Evolutionary conservation across 2,888 invertebrate species (phyloP).

Genomic region (Alentia gelatinosa): DNA sequence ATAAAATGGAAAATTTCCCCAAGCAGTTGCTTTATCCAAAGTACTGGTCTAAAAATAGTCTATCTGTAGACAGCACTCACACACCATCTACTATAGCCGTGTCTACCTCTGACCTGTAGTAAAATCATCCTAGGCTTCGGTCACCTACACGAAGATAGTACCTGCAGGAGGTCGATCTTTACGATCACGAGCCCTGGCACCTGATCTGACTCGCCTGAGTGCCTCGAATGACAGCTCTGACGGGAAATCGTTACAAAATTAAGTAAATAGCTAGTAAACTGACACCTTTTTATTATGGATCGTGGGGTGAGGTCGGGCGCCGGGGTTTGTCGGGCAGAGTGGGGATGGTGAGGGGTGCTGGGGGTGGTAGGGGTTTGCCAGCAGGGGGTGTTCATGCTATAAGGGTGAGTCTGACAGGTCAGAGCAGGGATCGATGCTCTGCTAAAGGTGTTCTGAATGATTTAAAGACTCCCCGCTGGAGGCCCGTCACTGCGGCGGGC

Average conservation of each 20-base stretch:
- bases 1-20: too few species aligned
- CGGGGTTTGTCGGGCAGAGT: not conserved
- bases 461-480: not conserved
- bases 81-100: too few species aligned
- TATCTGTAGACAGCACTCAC: too few species aligned
- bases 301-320: not conserved
- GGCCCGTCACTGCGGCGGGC: not conserved
- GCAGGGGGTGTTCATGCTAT: not conserved
- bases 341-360: not conserved
- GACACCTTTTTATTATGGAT: slow-evolving; percentile 16
- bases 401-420: not conserved
- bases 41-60: too few species aligned
- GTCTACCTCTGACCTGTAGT: too few species aligned
- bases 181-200: not conserved
- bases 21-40: too few species aligned
- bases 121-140: too few species aligned
- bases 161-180: not conserved
- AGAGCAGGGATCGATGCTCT: not conserved
- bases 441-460: not conserved
- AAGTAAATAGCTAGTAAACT: slow-evolving; percentile 17
- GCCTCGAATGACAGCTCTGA: not conserved
- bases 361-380: not conserved
- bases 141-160: too few species aligned
- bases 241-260: slow-evolving; percentile 17
- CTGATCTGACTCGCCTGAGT: not conserved